Evolutionary conservation across 2,113 vertebrate species (phyloP).

Genomic region (Psittacara wagleri): DNA sequence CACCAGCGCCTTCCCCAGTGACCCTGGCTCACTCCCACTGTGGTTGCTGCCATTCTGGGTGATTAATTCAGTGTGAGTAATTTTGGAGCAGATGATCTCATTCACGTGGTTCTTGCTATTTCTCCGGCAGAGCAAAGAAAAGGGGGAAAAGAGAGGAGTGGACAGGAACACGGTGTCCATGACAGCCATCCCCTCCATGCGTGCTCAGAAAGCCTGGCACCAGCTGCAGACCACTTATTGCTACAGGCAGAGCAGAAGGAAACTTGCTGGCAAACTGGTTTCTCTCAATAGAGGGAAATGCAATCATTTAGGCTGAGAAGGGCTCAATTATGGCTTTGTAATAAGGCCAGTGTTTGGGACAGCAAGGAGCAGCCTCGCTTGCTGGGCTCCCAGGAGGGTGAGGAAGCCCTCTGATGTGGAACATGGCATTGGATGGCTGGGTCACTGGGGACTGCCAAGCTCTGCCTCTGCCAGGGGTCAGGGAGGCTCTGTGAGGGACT

Average conservation of each 20-base stretch:
- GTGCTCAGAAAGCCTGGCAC: neutral
- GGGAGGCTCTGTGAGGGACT: neutral
- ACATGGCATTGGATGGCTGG: neutral
- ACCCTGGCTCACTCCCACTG: constrained; percentile 28
- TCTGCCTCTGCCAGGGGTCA: neutral
- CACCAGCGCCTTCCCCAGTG: neutral
- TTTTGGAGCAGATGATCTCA: constrained; percentile 65
- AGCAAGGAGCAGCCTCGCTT: neutral
- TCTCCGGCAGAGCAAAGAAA: rapidly evolving
- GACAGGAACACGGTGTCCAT: neutral
- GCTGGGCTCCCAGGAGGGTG: neutral
- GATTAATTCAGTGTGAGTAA: constrained; percentile 67
- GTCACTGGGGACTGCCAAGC: neutral
- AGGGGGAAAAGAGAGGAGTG: neutral
- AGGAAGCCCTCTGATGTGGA: rapidly evolving
- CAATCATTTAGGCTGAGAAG: neutral
- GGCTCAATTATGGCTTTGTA: neutral
- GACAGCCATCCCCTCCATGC: rapidly evolving
- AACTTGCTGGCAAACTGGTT: constrained; percentile 30
- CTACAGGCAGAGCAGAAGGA: neutral
- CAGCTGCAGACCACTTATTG: neutral
- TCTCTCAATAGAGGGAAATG: constrained; percentile 4
- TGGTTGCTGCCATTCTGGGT: neutral
- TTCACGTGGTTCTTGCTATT: constrained; percentile 40
- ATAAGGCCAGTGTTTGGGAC: neutral